Base-by-base conservation (phyloP, 2,888 invertebrate genomes). In the Hyppa rectilinea region DNA sequence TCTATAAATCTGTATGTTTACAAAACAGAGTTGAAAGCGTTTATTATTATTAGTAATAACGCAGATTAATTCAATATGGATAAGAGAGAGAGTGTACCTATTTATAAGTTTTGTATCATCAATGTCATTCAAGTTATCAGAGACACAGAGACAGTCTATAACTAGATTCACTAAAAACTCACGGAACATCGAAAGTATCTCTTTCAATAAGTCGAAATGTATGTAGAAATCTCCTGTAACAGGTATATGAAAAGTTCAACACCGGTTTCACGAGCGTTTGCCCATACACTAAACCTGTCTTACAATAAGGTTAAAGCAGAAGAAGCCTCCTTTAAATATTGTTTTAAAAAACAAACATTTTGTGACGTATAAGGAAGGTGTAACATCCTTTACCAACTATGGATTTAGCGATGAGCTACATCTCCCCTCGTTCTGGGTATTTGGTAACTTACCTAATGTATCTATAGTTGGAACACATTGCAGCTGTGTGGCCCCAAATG, bases 71-170 rank as follows among this genome's bases (percentile, higher is more conserved):
- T 14, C 14, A 59, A 47, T 29, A 29, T 53, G 10, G 45, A 77
- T 77, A 69, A 59, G 47, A 53, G 20, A 53, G 20, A 47, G 4
- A 34, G 17, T 40, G 26, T 74, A 55, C 20, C n/a, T 55, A n/a
- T 17, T 26, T 40, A 50, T n/a, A 20, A 12, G 49, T n/a, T 60
- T 60, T 60, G 14, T 12, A 74, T 62, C 63, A 75, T 47, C 65
- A 64, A 71, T 71, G 34, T 55, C 53, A 63, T 55, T 34, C 23
- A 53, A 49, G 31, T 75, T 65, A 75, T 75, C 52, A 40, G 4
- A 45, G 14, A 14, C 29, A 62, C 12, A 20, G 29, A n/a, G 2
- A 17, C 1, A 14, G 12, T 29, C 5, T 12, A 36, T 43, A 23
- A 9, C 14, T 26, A 9, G 5, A 40, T 58, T 9, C 12, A 2